Conservation (phyloP, 2,888 invertebrate species). For the Rhagonycha lutea region DNA sequence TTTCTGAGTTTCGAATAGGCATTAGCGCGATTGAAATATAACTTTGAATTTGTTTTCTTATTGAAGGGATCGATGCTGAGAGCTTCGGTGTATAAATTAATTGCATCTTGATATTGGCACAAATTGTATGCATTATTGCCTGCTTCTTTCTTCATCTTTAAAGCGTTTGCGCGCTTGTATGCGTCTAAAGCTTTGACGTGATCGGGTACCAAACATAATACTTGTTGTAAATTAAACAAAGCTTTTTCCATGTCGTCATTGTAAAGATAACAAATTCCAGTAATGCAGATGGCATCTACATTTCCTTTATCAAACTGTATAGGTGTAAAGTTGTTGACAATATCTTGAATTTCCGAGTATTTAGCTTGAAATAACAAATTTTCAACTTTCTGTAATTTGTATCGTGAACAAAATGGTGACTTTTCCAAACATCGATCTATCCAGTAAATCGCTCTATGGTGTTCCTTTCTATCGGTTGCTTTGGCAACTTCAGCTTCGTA, state of each 20-base stretch:
- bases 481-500: slow-evolving; percentile 72
- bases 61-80: slow-evolving; percentile 84
- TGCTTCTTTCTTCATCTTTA: slow-evolving; percentile 89
- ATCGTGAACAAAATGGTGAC: slow-evolving; percentile 69
- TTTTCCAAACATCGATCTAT: slow-evolving; percentile 86
- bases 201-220: slow-evolving; percentile 87
- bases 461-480: slow-evolving; percentile 76
- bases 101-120: slow-evolving; percentile 79
- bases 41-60: slow-evolving; percentile 84
- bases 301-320: slow-evolving; percentile 81
- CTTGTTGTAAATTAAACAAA: slow-evolving; percentile 92
- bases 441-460: slow-evolving; percentile 83
- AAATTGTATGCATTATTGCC: slow-evolving; percentile 87
- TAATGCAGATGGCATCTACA: slow-evolving; percentile 89
- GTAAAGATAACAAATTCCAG: slow-evolving; percentile 90
- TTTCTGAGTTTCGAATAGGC: slow-evolving; percentile 80
- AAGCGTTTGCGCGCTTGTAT: slow-evolving; percentile 83
- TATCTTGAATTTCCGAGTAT: slow-evolving; percentile 84
- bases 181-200: slow-evolving; percentile 84
- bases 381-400: slow-evolving; percentile 76
- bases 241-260: slow-evolving; percentile 89
- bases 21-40: slow-evolving; percentile 89
- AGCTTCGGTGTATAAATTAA: slow-evolving; percentile 83
- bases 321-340: slow-evolving; percentile 85
- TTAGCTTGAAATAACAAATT: slow-evolving; percentile 73